phyloP scores from a whole-genome alignment of 2,113 vertebrate genomes.

The Agelaius phoeniceus region DNA sequence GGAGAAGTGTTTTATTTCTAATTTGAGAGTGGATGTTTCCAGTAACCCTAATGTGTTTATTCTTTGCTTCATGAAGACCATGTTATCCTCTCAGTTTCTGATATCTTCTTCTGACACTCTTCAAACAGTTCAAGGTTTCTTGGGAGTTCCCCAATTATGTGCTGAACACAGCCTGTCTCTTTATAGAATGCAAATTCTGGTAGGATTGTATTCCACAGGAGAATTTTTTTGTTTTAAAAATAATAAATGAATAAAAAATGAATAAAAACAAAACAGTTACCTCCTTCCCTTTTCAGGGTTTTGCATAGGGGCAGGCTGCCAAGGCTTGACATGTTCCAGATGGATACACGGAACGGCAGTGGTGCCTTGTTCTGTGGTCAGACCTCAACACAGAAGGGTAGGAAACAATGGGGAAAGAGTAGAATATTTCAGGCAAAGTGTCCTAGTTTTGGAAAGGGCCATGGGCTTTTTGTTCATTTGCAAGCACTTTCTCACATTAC shows the following conservation, averaged over 20 bases:
- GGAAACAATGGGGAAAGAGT: background rate
- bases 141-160: background rate
- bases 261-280: background rate
- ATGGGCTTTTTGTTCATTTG: conserved; percentile 1
- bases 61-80: background rate
- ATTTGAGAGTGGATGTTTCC: background rate
- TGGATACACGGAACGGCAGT: background rate
- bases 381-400: conserved; percentile 28
- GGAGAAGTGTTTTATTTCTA: background rate
- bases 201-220: background rate
- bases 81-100: background rate
- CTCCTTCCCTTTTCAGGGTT: background rate
- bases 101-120: background rate
- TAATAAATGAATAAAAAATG: too few relatives aligned
- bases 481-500: conserved; percentile 64
- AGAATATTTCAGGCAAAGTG: conserved; percentile 32
- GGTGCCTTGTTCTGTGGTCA: conserved; percentile 54
- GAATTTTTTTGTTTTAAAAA: background rate
- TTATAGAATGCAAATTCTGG: background rate
- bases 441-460: conserved; percentile 15
- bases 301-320: conserved; percentile 19
- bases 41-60: background rate
- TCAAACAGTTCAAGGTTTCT: background rate
- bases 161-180: background rate
- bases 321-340: conserved; percentile 43